These are phyloP conservation scores for Strigamia crassipes DNA, from an alignment of 2,888 invertebrate species.

Conservation along the genomic window DNA sequence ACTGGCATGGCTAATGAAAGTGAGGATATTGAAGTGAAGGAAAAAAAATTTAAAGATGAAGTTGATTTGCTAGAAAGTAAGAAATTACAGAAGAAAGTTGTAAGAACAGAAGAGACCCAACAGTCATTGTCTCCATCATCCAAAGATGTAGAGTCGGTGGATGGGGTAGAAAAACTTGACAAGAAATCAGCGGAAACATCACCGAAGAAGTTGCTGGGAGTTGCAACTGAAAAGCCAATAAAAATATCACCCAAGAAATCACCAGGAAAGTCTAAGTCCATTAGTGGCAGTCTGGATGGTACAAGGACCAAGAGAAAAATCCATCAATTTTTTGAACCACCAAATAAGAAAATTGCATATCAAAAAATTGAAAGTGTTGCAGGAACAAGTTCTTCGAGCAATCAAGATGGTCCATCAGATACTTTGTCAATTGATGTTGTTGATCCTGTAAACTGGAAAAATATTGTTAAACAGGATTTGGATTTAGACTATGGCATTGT, in stretches of 20 bases:
- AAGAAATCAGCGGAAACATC: neutral
- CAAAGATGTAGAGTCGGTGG: neutral
- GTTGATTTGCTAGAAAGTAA: neutral
- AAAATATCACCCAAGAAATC: neutral
- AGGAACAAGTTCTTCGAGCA: neutral
- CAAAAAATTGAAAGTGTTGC: neutral
- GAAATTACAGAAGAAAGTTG: neutral
- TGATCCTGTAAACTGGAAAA: conserved; percentile 14
- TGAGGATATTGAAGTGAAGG: neutral
- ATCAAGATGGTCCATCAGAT: neutral
- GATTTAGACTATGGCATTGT: conserved; percentile 66
- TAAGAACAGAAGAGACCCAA: neutral
- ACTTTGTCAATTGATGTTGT: neutral
- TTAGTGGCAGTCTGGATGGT: neutral
- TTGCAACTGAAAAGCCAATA: too few relatives aligned
- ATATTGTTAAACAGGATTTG: conserved; percentile 64
- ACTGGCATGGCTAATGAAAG: neutral
- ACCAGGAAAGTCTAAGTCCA: neutral
- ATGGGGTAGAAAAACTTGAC: neutral
- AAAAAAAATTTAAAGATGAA: neutral
- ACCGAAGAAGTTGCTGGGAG: neutral
- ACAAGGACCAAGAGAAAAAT: neutral
- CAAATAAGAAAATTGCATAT: neutral
- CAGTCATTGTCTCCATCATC: neutral
- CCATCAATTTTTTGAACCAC: neutral